Base-by-base conservation (phyloP, 2,888 invertebrate species). In the Dasypogon diadema region DNA sequence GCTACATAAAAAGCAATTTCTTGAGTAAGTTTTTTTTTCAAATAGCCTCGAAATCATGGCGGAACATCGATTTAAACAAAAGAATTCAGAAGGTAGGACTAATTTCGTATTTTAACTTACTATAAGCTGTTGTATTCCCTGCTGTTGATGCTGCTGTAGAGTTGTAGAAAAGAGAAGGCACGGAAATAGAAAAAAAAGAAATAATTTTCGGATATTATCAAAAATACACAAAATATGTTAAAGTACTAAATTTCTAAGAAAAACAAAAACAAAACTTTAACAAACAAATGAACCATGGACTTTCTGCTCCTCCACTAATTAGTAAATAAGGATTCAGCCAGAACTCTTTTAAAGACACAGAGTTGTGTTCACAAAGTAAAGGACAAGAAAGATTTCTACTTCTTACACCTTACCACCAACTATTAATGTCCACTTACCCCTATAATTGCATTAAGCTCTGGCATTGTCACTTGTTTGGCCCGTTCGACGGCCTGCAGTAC, bases 391-490 rank as follows among this genome's bases (percentile, higher is more conserved):
- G n/a, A n/a, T n/a, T n/a, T n/a, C n/a, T n/a, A n/a, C n/a, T n/a
- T n/a, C n/a, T n/a, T n/a, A n/a, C n/a, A n/a, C n/a, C n/a, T n/a
- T n/a, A n/a, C n/a, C n/a, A n/a, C n/a, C n/a, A n/a, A n/a, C n/a
- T n/a, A n/a, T n/a, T n/a, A 16, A 54, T 4, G 3, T 16, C 5
- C 79, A 88, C 95, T 93, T 91, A 98, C 98, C 92, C 97, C 97
- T 83, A 98, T 97, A 82, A 98, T 97, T 82, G 97, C 92, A 87
- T 97, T 98, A 79, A 98, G 89, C 87, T 98, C 98, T 79, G 96
- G 93, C 96, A 98, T 96, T 84, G 96, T 97, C 84, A 99, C 96
- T 88, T 98, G 97, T 88, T 99, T 99, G 81, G 98, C 98, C 85
- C 98, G 89, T 83, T 99, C 99, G 63, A 99, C 95, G 14, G 99